Evolutionary conservation across 1,140 invertebrate genomes (phyloP), one percentile per base, ranked within the genome.

Genomic region (Pseudachorutes palmiensis): DNA sequence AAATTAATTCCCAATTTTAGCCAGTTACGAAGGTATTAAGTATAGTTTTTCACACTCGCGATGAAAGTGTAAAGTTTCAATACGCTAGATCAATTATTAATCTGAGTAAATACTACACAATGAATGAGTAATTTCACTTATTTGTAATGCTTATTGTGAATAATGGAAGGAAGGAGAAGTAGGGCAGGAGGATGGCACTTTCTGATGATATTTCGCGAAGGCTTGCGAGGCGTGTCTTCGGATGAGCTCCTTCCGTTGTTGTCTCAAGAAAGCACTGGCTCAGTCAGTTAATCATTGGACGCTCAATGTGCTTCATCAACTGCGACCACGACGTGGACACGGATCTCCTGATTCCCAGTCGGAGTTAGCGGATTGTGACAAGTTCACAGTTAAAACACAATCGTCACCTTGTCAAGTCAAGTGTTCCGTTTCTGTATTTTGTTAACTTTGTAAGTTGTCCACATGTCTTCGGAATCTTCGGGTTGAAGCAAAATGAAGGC

Each of bases 141-240:
- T 64, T 49, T 29, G 30, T 64, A 24, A 41, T 41, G 61, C 59
- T 45, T 45, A 45, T 12, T 12, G 36, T 45, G 36, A 19, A 19
- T 62, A 69, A 69, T 65, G 41, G 63, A 69, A 65, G 64, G 59
- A 57, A 48, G 59, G 48, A 9, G 36, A 67, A 68, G 65, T 67
- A 70, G 66, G 66, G 49, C 69, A 65, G 62, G 30, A 67, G 61
- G 55, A 58, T 59, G 65, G 64, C 33, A 62, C 62, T 70, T 69
- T 65, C 61, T 70, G 65, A 63, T 67, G 62, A 59, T 36, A 9
- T 58, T 63, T 62, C 64, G 57, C 32, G 41, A 65, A 31, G 30
- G 58, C 26, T 60, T 60, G 5, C 51, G 51, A 9, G 5, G 58
- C 30, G 24, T 57, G 5, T 32, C 58, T 60, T 60, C 57, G 67